Conservation (phyloP, 2,113 vertebrate species). For the Struthidea cinerea region DNA sequence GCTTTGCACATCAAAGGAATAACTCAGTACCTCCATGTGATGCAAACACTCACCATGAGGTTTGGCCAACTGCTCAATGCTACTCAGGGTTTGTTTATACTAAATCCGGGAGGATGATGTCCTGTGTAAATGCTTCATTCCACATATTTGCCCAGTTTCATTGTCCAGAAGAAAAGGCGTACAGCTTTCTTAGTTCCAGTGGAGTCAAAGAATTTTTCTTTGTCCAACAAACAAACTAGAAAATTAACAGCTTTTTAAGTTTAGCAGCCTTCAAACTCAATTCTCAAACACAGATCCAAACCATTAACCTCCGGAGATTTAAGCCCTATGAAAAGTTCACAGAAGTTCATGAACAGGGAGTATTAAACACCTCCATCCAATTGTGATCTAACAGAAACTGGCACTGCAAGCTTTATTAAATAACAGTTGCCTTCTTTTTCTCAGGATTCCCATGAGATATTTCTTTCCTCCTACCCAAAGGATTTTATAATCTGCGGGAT, state of each 20-base stretch:
- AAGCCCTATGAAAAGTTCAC: slow-evolving; percentile 25
- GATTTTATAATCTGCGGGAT: background rate
- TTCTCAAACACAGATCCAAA: background rate
- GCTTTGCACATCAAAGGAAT: slow-evolving; percentile 46
- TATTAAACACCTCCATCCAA: slow-evolving; percentile 35
- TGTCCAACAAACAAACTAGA: background rate
- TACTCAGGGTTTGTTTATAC: background rate
- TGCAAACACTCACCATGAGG: slow-evolving; percentile 44
- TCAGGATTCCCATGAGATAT: slow-evolving; percentile 6
- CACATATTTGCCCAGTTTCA: background rate
- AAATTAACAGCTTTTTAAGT: slow-evolving; percentile 19
- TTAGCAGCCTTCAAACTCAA: background rate
- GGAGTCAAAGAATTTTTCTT: slow-evolving; percentile 1
- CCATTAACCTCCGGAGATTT: slow-evolving; percentile 16
- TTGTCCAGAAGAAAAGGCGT: slow-evolving; percentile 11
- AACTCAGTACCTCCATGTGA: slow-evolving; percentile 28
- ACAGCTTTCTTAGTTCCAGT: background rate
- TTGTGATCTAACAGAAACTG: slow-evolving; percentile 45
- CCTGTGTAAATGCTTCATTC: background rate
- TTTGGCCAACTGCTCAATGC: slow-evolving; percentile 8
- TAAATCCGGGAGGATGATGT: slow-evolving; percentile 1
- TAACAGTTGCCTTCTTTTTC: slow-evolving; percentile 25
- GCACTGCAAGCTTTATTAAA: slow-evolving; percentile 41
- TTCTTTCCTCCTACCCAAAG: background rate
- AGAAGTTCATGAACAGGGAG: slow-evolving; percentile 41